These are phyloP conservation scores for Cheilosia pagana DNA, from an alignment of 2,888 invertebrate species.

Conservation along the genomic window DNA sequence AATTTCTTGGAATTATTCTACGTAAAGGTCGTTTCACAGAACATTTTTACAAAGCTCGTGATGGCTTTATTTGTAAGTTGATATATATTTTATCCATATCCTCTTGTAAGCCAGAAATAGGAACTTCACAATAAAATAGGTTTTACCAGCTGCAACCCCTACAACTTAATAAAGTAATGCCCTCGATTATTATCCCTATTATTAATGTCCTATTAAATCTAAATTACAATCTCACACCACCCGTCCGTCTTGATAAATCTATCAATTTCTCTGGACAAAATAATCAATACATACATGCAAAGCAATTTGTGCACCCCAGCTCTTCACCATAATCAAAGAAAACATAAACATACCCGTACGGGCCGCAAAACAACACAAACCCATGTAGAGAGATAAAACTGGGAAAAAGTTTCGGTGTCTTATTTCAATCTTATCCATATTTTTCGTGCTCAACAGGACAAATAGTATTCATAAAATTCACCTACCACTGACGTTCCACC, in stretches of 20 bases:
- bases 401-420: slow-evolving; percentile 16
- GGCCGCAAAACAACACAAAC: not conserved
- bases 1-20: too few relatives aligned
- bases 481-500: slow-evolving; percentile 5
- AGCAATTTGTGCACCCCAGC: not conserved
- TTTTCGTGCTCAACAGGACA: slow-evolving; percentile 41
- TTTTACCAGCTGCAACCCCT: not conserved
- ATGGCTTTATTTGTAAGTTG: too few relatives aligned
- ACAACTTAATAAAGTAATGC: not conserved
- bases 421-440: slow-evolving; percentile 21
- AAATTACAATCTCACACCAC: slow-evolving; percentile 12
- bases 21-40: too few relatives aligned
- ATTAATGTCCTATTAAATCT: slow-evolving; percentile 22
- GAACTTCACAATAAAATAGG: not conserved
- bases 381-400: slow-evolving; percentile 35
- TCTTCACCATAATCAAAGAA: not conserved
- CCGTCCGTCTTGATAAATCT: not conserved
- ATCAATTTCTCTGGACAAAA: slow-evolving; percentile 18
- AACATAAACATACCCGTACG: not conserved
- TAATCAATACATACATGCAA: slow-evolving; percentile 6
- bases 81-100: too few relatives aligned
- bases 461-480: slow-evolving; percentile 19
- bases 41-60: too few relatives aligned
- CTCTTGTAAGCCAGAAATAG: not conserved
- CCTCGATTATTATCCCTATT: not conserved